A percentile compares a stretch with the other conserved stretches of the same genome.
Evolutionary conservation across 2,113 vertebrate species (phyloP).

Genomic region (Micronycteris hirsuta): DNA sequence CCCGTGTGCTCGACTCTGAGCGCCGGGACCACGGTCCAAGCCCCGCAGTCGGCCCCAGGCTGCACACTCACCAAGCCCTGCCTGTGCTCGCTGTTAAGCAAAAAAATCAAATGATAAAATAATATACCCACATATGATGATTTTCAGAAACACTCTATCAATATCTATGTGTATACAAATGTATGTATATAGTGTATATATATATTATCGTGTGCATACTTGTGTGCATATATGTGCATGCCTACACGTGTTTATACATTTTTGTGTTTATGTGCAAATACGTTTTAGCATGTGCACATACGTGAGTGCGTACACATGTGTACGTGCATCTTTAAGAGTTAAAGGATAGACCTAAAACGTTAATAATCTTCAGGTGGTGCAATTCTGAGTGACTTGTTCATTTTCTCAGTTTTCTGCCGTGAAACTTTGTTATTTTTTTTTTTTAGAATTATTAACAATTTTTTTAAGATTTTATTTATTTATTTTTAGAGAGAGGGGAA

Average conservation of each 20-base stretch:
- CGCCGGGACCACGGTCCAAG: background rate
- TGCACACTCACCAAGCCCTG: rapidly evolving
- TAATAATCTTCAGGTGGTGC: background rate
- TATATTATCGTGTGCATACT: too few species aligned
- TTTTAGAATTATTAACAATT: too few species aligned
- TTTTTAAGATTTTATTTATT: too few species aligned
- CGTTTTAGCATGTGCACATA: rapidly evolving
- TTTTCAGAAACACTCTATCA: background rate
- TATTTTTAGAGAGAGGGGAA: too few species aligned
- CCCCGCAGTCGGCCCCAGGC: rapidly evolving
- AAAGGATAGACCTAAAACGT: background rate
- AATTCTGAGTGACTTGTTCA: background rate
- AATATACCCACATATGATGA: too few species aligned
- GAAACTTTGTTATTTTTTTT: background rate
- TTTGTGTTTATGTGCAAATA: background rate
- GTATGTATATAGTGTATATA: rapidly evolving
- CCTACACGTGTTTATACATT: rapidly evolving
- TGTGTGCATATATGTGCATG: too few species aligned
- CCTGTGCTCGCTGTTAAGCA: background rate
- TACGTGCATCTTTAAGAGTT: background rate
- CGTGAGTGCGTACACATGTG: rapidly evolving
- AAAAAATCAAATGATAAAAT: background rate
- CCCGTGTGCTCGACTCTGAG: background rate
- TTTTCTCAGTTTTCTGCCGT: background rate
- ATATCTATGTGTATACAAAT: background rate